Evolutionary conservation across 53 echinoderm and acorn worm species (phyloP).

Genomic region (Paelopatides confundens): DNA sequence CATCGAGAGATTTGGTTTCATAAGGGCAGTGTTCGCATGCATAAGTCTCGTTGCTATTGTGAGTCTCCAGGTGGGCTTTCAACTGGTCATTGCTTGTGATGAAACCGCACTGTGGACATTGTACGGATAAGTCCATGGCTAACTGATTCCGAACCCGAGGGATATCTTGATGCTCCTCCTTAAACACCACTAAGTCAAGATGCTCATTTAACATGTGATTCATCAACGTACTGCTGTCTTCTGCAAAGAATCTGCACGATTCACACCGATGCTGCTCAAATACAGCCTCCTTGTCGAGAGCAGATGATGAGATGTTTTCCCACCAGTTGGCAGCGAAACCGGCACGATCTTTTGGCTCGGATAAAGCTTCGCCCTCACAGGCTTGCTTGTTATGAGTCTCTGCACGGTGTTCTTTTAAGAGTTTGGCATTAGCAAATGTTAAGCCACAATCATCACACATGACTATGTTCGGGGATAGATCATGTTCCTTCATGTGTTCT

Average conservation of each 20-base stretch:
- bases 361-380: neutral
- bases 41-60: conserved; percentile 76
- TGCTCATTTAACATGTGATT: conserved; percentile 68
- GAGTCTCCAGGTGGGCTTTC: conserved; percentile 80
- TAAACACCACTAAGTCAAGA: neutral
- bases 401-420: conserved; percentile 62
- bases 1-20: conserved; percentile 59
- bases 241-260: conserved; percentile 56
- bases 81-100: conserved; percentile 84
- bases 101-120: conserved; percentile 94
- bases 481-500: conserved; percentile 43
- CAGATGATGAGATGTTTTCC: neutral
- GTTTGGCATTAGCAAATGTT: conserved; percentile 71
- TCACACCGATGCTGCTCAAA: conserved; percentile 53
- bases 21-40: conserved; percentile 80
- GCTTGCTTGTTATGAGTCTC: conserved; percentile 49
- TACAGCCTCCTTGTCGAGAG: conserved; percentile 45
- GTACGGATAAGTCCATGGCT: conserved; percentile 60
- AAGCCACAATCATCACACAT: conserved; percentile 65
- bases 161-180: neutral
- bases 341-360: neutral
- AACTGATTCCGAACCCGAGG: conserved; percentile 36
- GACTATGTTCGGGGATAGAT: neutral
- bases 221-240: conserved; percentile 63
- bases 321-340: conserved; percentile 1